Evolutionary conservation across 1,140 invertebrate genomes (phyloP).

Genomic region (Campoletis sonorensis): DNA sequence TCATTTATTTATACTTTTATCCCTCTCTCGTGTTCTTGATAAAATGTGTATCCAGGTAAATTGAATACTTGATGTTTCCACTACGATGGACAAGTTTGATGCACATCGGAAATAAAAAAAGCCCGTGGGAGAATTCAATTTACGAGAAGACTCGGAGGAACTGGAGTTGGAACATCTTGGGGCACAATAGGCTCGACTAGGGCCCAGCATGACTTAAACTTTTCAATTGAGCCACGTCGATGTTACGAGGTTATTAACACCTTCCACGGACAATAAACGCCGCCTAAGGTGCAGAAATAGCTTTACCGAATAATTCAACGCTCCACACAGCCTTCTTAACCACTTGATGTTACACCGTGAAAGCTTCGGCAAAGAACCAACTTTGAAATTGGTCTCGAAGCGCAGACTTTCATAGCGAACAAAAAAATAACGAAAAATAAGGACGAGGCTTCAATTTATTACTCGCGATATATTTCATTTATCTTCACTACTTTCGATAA

Average conservation of each 20-base stretch:
- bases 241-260: no score
- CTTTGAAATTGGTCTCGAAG: not conserved
- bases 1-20: not conserved
- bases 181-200: no score
- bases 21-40: not conserved
- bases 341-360: no score
- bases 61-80: not conserved
- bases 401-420: not conserved
- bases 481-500: slow-evolving; percentile 4
- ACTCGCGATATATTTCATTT: slow-evolving; percentile 1
- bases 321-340: no score
- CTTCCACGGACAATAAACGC: no score
- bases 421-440: no score
- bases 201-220: no score
- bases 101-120: not conserved
- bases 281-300: no score
- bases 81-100: not conserved
- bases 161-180: no score
- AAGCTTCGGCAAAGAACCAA: not conserved
- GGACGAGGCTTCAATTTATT: not conserved
- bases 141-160: no score
- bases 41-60: not conserved
- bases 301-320: no score
- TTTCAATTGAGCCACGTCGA: no score
- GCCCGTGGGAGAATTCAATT: not conserved